Conservation (phyloP, 2,797 vertebrate genomes). For the Sebastolobus alascanus region DNA sequence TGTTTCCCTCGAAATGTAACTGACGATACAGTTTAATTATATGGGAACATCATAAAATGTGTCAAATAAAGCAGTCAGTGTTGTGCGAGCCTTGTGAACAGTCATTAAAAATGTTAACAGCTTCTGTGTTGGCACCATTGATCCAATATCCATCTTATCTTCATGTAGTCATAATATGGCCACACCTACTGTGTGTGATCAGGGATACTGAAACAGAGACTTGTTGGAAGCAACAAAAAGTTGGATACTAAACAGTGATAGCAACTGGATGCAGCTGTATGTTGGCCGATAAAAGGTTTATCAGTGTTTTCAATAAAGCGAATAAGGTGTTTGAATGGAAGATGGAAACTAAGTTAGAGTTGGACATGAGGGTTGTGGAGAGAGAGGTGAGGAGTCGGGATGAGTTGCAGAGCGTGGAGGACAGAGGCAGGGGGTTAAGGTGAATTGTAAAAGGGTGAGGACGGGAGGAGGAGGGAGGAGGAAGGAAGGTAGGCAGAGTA, state of each 20-base stretch:
- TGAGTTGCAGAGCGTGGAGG: not conserved
- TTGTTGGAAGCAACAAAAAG: not conserved
- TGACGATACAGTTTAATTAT: not conserved
- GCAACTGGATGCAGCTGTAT: not conserved
- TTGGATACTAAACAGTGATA: not conserved
- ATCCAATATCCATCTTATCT: not conserved
- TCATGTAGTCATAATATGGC: not conserved
- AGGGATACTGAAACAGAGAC: not conserved
- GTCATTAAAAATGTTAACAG: not conserved
- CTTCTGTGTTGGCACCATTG: not conserved
- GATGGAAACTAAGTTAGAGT: not conserved
- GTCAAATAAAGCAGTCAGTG: not conserved
- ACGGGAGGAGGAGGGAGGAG: not conserved
- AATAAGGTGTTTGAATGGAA: not conserved
- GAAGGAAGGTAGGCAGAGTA: not conserved
- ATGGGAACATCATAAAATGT: not conserved
- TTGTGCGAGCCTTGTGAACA: not conserved
- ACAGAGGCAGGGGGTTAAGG: not conserved
- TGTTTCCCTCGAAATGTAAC: not conserved
- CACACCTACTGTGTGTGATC: not conserved
- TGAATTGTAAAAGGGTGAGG: slow-evolving; percentile 8
- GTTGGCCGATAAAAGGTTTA: not conserved
- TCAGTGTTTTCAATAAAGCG: not conserved
- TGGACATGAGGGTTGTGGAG: not conserved
- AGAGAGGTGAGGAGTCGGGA: not conserved